These are phyloP conservation scores for Erpobdella octoculata DNA, from an alignment of 2,888 invertebrate species.

Conservation along the genomic window DNA sequence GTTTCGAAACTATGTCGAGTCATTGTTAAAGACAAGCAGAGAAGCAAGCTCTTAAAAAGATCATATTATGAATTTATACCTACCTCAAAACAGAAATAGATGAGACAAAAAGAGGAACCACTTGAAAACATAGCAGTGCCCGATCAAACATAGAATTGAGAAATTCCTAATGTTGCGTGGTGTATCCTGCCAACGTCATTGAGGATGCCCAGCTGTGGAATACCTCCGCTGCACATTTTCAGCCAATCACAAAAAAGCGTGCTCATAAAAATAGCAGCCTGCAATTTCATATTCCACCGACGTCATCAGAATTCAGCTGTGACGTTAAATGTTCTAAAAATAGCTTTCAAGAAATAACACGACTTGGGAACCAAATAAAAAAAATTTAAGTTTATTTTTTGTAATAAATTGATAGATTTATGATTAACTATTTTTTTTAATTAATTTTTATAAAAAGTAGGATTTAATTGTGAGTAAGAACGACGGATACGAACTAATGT, in stretches of 20 bases:
- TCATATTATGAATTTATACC: conserved; percentile 1
- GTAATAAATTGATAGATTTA: too few relatives aligned
- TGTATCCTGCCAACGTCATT: neutral
- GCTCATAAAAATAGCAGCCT: neutral
- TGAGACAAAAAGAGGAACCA: neutral
- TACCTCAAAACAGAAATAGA: too few relatives aligned
- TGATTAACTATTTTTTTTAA: too few relatives aligned
- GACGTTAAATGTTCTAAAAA: neutral
- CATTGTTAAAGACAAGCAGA: neutral
- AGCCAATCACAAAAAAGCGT: neutral
- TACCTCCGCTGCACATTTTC: too few relatives aligned
- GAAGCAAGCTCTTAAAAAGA: neutral
- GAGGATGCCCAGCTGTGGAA: neutral
- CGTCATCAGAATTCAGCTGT: neutral
- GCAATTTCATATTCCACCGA: neutral
- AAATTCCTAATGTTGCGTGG: neutral
- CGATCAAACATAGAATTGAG: neutral
- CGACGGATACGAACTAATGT: too few relatives aligned
- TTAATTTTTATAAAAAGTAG: too few relatives aligned
- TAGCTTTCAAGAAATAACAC: too few relatives aligned
- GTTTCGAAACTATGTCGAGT: too few relatives aligned
- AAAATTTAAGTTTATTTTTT: too few relatives aligned
- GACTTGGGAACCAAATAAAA: too few relatives aligned
- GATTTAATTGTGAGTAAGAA: too few relatives aligned
- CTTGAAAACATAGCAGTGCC: neutral